These are phyloP conservation scores for Gadus chalcogrammus DNA, from an alignment of 2,113 vertebrate genomes.

Conservation along the genomic window DNA sequence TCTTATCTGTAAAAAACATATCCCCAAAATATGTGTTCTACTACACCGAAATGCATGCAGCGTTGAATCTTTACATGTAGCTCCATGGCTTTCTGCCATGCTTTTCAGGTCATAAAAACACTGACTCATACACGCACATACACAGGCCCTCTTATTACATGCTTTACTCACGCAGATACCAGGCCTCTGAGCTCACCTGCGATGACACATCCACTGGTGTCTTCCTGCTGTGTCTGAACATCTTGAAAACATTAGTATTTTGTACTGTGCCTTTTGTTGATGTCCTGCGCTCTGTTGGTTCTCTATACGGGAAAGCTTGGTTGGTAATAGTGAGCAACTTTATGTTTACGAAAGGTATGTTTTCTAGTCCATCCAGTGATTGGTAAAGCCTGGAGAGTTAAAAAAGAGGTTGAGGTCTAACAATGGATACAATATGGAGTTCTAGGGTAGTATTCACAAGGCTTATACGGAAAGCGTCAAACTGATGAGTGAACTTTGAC, in stretches of 20 bases:
- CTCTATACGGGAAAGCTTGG: too few relatives aligned
- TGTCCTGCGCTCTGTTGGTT: too few relatives aligned
- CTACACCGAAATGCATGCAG: not conserved
- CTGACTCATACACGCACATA: not conserved
- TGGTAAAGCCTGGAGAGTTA: too few relatives aligned
- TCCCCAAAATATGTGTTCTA: constrained; percentile 1
- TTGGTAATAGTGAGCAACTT: too few relatives aligned
- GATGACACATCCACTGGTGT: not conserved
- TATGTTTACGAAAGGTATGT: too few relatives aligned
- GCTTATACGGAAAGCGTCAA: too few relatives aligned
- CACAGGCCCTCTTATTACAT: constrained; percentile 38
- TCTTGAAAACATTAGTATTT: not conserved
- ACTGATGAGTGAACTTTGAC: not conserved
- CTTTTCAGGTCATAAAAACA: constrained; percentile 37
- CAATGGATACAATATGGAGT: too few relatives aligned
- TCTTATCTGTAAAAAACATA: not conserved
- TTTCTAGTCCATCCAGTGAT: too few relatives aligned
- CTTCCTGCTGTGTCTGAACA: not conserved
- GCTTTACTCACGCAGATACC: constrained; percentile 52
- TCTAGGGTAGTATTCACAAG: too few relatives aligned
- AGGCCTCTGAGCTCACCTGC: constrained; percentile 37
- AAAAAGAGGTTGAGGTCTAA: too few relatives aligned
- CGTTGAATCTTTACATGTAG: not conserved
- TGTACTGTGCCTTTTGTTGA: not conserved
- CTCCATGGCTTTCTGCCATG: not conserved